phyloP scores from a whole-genome alignment of 2,797 vertebrate genomes.

The Tamandua tetradactyla region DNA sequence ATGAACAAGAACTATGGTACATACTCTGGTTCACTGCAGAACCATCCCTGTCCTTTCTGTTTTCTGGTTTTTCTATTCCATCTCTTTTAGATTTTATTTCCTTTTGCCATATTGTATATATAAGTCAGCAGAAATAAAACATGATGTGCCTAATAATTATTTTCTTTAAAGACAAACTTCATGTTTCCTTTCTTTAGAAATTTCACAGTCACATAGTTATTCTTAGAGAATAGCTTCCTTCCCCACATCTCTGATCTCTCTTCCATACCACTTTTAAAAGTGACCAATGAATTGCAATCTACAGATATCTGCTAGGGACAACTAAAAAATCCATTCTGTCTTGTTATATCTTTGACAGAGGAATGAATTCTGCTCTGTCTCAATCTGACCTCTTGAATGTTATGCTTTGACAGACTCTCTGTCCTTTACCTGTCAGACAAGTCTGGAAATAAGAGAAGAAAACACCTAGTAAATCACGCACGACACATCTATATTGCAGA shows the following conservation, averaged over 20 bases:
- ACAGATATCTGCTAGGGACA: slow-evolving; percentile 40
- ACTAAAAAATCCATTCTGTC: slow-evolving; percentile 62
- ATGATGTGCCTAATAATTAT: not conserved
- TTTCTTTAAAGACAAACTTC: slow-evolving; percentile 25
- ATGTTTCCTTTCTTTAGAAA: not conserved
- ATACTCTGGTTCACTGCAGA: not conserved
- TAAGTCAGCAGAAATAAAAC: not conserved
- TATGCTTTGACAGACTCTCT: slow-evolving; percentile 63
- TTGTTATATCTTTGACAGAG: slow-evolving; percentile 69
- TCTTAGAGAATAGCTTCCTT: not conserved
- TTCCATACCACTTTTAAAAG: slow-evolving; percentile 41
- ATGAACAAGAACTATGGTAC: not conserved
- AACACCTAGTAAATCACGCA: slow-evolving; percentile 58
- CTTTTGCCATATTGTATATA: not conserved
- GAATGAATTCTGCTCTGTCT: slow-evolving; percentile 64
- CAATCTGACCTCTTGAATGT: slow-evolving; percentile 59
- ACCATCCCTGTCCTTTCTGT: not conserved
- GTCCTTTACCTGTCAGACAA: slow-evolving; percentile 60
- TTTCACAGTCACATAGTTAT: not conserved
- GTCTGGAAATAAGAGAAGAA: slow-evolving; percentile 49
- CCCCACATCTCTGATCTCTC: not conserved
- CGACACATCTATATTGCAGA: slow-evolving; percentile 57
- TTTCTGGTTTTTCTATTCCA: not conserved
- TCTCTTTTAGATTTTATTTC: not conserved
- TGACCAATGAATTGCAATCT: slow-evolving; percentile 15